Evolutionary conservation across 2,797 vertebrate species (phyloP), one percentile per base, ranked within the genome.

Genomic region (Gymnocypris eckloni): DNA sequence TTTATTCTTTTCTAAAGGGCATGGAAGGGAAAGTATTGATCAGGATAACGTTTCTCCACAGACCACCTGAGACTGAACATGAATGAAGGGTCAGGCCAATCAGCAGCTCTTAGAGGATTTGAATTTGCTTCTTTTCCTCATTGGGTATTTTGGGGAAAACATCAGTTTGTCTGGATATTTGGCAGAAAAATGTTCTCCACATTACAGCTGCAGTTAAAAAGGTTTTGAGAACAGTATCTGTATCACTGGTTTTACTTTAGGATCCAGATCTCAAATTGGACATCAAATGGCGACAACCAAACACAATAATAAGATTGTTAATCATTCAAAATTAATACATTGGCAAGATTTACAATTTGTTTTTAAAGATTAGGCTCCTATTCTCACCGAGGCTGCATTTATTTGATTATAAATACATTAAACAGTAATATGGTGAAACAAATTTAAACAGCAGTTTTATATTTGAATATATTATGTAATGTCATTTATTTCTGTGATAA

Each of bases 1-100:
- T 87, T 91, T 75, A 91, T 90, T 88, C 89, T 86, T 73, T 85
- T 54, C 89, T 84, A 86, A 83, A 90, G 83, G 90, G 87, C 88
- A 88, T 54, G 69, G 79, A 86, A 85, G 72, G 67, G 78, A 87
- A 73, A 79, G 59, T 90, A 90, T 89, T 52, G 90, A 90, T 89
- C 79, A 86, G 79, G 84, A 52, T 82, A 79, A 72, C 66, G 54
- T 84, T 86, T 87, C 78, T 48, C 67, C 18, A 25, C 54, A 86
- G 78, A 78, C 76, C 90, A 88, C 86, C 88, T 89, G 88, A 89
- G 88, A 87, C 82, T 86, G 45, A 76, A 85, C 87, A 81, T 52
- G n/a, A 86, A 69, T 76, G 39, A 86, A 78, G 75, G 79, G 87
- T 78, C 86, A 82, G 54, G 25, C 39, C 67, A 86, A 89, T 84